Evolutionary conservation across 2,888 invertebrate genomes (phyloP), one percentile per base, ranked within the genome.

Genomic region (Drosophila cracens): DNA sequence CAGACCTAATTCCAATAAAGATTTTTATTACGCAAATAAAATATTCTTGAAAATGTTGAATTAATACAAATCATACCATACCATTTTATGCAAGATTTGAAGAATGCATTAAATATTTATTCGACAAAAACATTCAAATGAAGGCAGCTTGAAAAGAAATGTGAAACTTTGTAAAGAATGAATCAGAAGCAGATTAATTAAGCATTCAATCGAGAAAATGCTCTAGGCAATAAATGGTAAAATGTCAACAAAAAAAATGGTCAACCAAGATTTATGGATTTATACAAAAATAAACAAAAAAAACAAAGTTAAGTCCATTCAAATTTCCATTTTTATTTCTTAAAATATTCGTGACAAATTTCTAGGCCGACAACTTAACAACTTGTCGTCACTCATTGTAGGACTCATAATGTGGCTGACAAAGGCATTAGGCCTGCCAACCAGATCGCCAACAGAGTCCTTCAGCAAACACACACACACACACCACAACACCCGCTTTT

Each of bases 351-450:
- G 54, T 66, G 62, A 52, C 59, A 33, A 5, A 36, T 58, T 49
- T 49, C 40, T 43, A 77, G 53, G 60, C 62, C 38, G 61, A 34
- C 43, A 62, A 60, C 57, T 66, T 57, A 40, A 18, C 60, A n/a
- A 25, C 34, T 71, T 36, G 33, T 38, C 43, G 36, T 33, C 56
- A 43, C 52, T 56, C 54, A 38, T 21, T 56, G 59, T 34, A 4
- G 46, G 21, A 33, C 46, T 49, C 49, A 40, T 64, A 51, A 61
- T 56, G 60, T 57, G 63, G 66, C 66, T 52, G 54, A 51, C 54
- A 66, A 65, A 66, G 66, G 48, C 56, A 25, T 56, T 62, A 43
- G 56, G 48, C 59, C 66, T 62, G 70, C 27, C 65, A 52, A 56
- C 36, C 71, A 57, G 38, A 66, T 49, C 21, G 27, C 4, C 16